Evolutionary conservation across 2,888 invertebrate species (phyloP), one percentile per base, ranked within the genome.

Genomic region (Lithodes maja): DNA sequence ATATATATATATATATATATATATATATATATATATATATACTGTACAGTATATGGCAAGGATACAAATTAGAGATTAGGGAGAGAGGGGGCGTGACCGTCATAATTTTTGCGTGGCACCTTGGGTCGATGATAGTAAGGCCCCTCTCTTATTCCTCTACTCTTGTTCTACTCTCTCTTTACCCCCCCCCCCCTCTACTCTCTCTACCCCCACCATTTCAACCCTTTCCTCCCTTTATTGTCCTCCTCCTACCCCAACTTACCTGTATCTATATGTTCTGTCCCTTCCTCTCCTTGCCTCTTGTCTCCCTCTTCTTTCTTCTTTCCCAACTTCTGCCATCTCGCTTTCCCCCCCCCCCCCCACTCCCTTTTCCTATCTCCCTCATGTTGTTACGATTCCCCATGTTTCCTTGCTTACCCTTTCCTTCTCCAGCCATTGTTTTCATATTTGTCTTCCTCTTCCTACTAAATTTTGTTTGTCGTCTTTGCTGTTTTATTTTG

Each of bases 21-120:
- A 33, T 33, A 33, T 33, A 33, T 33, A 33, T 33, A 33, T 33
- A 33, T 33, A 33, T 33, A 33, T 33, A 33, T 33, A 33, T 33
- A 33, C 33, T 33, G 33, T 33, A 33, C 33, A 33, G 33, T 33
- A 33, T 33, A 33, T 33, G 33, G 33, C 33, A 33, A 33, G 33
- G 33, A 33, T 33, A 33, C 33, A 33, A 33, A 33, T 33, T 33
- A 33, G 33, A 33, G 33, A 33, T 33, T 33, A 53, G 83, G 33
- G 83, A 74, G 74, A 50, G 83, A 74, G 83, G 33, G 69, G 83
- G 83, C n/a, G 54, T 74, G 54, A 79, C 54, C 79, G 33, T 17
- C 78, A 53, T 79, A 9, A 15, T 54, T 17, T n/a, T 54, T 55
- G 54, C 79, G 7, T 54, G 7, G 7, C 79, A 2, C 3, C 54